Conservation (phyloP, 2,888 invertebrate genomes). For the Pomacea canaliculata region DNA sequence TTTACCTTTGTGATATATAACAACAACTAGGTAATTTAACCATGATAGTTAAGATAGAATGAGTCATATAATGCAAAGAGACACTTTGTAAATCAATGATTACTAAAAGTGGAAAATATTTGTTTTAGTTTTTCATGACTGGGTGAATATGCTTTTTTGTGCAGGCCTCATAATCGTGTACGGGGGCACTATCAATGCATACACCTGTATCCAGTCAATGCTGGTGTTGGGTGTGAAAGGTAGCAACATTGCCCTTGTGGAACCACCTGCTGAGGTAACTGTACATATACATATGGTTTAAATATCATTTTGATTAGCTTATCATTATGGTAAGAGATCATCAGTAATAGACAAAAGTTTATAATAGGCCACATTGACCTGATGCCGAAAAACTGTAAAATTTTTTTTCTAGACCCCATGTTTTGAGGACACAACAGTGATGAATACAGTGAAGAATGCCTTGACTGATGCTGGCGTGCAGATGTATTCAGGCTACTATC, state of each 20-base stretch:
- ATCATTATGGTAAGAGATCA: too few relatives aligned
- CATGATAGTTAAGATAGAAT: too few relatives aligned
- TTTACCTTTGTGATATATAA: too few relatives aligned
- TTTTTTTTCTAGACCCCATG: constrained; percentile 36
- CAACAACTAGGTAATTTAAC: too few relatives aligned
- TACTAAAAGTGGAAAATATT: too few relatives aligned
- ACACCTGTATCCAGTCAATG: constrained; percentile 78
- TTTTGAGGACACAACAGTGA: constrained; percentile 64
- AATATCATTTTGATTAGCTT: too few relatives aligned
- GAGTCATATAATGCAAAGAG: too few relatives aligned
- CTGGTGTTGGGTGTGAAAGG: constrained; percentile 75
- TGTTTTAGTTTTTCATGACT: too few relatives aligned
- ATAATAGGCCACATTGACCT: too few relatives aligned
- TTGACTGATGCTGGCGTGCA: constrained; percentile 57
- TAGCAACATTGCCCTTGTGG: constrained; percentile 75
- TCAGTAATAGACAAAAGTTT: too few relatives aligned
- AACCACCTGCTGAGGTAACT: constrained; percentile 58
- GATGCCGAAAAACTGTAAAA: neutral
- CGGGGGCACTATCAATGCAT: constrained; percentile 78
- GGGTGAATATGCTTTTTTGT: constrained; percentile 10
- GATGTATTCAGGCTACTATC: constrained; percentile 53
- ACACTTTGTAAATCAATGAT: too few relatives aligned
- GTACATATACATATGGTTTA: neutral
- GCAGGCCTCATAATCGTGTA: constrained; percentile 75
- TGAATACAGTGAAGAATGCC: constrained; percentile 47